Conservation (phyloP, 2,888 invertebrate genomes). For the Ectemnius cavifrons region DNA sequence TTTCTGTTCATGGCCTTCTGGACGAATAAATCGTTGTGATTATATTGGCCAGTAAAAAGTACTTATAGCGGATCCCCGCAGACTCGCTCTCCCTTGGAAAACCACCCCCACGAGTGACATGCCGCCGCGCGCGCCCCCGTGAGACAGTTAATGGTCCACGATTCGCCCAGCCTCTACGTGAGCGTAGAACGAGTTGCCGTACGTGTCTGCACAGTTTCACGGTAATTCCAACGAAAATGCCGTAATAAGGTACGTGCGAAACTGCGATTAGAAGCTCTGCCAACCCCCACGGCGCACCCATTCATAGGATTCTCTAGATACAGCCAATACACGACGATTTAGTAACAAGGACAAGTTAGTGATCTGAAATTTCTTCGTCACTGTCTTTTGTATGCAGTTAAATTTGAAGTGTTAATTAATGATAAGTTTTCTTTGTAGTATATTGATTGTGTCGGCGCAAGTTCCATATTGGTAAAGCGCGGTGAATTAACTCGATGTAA, state of each 20-base stretch:
- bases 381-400: too few species aligned
- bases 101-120: conserved; percentile 54
- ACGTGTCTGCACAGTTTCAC: conserved; percentile 62
- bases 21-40: conserved; percentile 66
- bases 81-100: conserved; percentile 40
- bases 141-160: conserved; percentile 56
- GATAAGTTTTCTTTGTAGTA: too few species aligned
- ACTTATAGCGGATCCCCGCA: background rate
- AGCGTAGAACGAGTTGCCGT: conserved; percentile 35
- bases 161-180: conserved; percentile 42
- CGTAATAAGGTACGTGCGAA: conserved; percentile 49
- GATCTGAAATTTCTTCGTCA: too few species aligned
- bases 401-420: too few species aligned
- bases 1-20: conserved; percentile 37
- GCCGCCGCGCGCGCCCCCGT: conserved; percentile 46
- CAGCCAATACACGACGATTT: too few species aligned
- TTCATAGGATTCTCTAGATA: too few species aligned
- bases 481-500: conserved; percentile 37
- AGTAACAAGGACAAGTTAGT: too few species aligned
- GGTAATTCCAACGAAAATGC: conserved; percentile 57
- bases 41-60: conserved; percentile 47
- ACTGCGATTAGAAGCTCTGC: background rate
- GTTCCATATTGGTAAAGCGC: conserved; percentile 14
- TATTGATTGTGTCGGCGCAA: too few species aligned
- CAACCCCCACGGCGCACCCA: too few species aligned